These are phyloP conservation scores for Pitta sordida DNA, from an alignment of 2,113 vertebrate genomes.

Conservation along the genomic window DNA sequence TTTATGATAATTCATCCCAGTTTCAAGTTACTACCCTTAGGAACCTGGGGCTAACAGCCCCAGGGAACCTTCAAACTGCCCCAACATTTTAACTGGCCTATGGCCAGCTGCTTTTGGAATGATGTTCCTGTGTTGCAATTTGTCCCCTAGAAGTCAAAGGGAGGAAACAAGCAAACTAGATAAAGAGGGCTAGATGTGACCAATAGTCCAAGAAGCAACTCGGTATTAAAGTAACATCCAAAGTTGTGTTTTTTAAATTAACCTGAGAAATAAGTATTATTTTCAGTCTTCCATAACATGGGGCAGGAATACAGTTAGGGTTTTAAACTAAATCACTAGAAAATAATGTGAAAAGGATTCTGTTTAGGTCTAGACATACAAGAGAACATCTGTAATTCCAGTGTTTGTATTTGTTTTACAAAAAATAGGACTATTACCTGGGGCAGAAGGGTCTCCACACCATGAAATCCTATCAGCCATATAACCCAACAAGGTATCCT, in stretches of 20 bases:
- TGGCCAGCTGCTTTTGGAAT: not conserved
- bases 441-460: constrained; percentile 75
- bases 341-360: not conserved
- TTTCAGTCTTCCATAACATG: not conserved
- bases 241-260: not conserved
- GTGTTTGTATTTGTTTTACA: not conserved
- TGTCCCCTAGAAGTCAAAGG: not conserved
- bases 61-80: not conserved
- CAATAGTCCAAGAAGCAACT: not conserved
- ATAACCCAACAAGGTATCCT: constrained; percentile 82
- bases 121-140: not conserved
- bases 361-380: not conserved
- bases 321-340: not conserved
- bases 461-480: constrained; percentile 75
- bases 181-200: not conserved
- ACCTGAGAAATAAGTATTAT: not conserved
- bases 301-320: not conserved
- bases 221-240: not conserved
- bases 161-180: not conserved
- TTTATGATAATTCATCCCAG: not conserved
- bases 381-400: not conserved
- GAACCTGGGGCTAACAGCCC: accelerated
- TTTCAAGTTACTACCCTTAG: not conserved
- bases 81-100: not conserved
- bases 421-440: constrained; percentile 50